phyloP scores from a whole-genome alignment of 2,888 invertebrate species.

The Nemurella pictetii region DNA sequence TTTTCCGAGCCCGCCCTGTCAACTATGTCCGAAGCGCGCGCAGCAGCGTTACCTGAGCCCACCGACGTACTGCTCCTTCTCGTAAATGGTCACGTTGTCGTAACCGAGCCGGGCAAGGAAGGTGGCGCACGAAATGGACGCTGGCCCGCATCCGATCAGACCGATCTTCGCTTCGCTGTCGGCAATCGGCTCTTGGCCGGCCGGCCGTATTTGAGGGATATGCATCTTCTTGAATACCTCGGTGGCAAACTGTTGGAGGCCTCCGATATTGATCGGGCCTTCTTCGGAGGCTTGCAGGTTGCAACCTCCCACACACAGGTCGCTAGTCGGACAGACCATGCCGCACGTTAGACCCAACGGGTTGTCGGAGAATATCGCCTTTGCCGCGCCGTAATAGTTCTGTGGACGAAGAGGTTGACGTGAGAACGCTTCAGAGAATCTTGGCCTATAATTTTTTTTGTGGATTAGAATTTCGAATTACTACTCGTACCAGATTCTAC shows the following conservation, averaged over 20 bases:
- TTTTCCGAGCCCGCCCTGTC: no score
- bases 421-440: no score
- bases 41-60: constrained; percentile 75
- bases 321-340: constrained; percentile 99
- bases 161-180: constrained; percentile 72
- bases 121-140: constrained; percentile 94
- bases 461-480: no score
- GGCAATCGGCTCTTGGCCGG: constrained; percentile 57
- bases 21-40: constrained; percentile 2
- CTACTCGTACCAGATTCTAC: no score
- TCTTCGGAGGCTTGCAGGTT: constrained; percentile 95
- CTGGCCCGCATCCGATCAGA: constrained; percentile 93
- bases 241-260: constrained; percentile 95
- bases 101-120: constrained; percentile 94
- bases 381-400: constrained; percentile 98
- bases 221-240: constrained; percentile 95
- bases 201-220: constrained; percentile 82
- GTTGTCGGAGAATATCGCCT: constrained; percentile 95
- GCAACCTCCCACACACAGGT: constrained; percentile 97
- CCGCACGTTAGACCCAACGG: constrained; percentile 94
- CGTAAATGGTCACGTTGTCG: constrained; percentile 86
- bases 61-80: constrained; percentile 83
- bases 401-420: no score
- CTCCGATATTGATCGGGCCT: constrained; percentile 98
- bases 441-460: no score